These are phyloP conservation scores for Lepus oiostolus DNA, from an alignment of 2,797 vertebrate genomes.

Conservation along the genomic window DNA sequence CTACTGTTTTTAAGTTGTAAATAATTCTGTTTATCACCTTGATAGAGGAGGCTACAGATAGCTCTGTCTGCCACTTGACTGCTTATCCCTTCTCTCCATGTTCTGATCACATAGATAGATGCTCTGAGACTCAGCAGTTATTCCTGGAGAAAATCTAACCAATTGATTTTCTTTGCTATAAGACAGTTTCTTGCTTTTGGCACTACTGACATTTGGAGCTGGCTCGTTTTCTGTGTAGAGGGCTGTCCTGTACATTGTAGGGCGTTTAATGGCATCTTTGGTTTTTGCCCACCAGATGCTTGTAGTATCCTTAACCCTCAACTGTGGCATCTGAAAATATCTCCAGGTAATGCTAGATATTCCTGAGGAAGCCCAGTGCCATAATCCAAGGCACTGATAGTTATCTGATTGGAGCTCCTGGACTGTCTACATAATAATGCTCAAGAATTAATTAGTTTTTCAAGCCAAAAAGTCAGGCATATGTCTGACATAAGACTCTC, in stretches of 20 bases:
- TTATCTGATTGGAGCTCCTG: background rate
- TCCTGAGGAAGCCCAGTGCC: background rate
- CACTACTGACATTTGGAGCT: constrained; percentile 14
- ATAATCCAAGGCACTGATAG: background rate
- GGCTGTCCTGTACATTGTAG: background rate
- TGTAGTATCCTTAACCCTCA: background rate
- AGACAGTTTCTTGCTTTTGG: background rate
- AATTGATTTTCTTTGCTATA: background rate
- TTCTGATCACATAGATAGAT: background rate
- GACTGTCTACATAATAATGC: background rate
- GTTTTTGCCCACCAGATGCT: background rate
- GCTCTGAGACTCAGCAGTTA: background rate
- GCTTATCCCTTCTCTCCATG: background rate
- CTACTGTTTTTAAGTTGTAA: background rate
- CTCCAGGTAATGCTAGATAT: background rate
- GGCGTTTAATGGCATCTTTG: background rate
- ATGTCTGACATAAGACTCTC: background rate
- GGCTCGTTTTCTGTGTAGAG: background rate
- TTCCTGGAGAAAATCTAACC: background rate
- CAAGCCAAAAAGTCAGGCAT: background rate
- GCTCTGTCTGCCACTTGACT: background rate
- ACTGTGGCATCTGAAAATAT: background rate
- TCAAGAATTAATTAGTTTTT: constrained; percentile 21
- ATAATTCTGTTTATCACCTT: background rate
- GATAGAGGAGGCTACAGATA: constrained; percentile 9